Base-by-base conservation (phyloP, 1,140 invertebrate species). In the Musca domestica region DNA sequence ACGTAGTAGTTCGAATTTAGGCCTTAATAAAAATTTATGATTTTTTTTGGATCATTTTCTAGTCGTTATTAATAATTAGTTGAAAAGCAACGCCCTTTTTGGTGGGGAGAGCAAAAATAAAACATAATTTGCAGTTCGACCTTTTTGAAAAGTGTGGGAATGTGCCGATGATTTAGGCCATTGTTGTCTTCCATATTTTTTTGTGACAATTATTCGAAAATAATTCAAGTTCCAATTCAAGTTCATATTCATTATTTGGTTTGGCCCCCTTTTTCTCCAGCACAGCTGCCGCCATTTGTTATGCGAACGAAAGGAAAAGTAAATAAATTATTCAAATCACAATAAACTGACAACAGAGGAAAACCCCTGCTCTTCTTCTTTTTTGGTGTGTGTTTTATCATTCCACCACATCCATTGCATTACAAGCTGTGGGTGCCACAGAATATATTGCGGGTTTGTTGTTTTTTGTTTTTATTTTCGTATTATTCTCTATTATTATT, bases 221-320 rank as follows among this genome's bases (percentile, higher is more conserved):
- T 41, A 41, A 41, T 9, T 10, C 34, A 41, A 41, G 34, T 51
- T 19, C 20, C 12, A 61, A 15, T 61, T 61, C 56, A 61, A 61
- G 56, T 61, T 61, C 56, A 61, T 61, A 34, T 61, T 41, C 19
- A 61, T 61, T 61, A 61, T 34, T 12, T 34, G 34, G 10, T 34
- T 61, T 41, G 6, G n/a, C 9, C 34, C 0, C 10, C 22, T 20
- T 23, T 34, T 10, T 12, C 12, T 41, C 34, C 34, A 41, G 34
- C 34, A 41, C 34, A 41, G 34, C 34, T 10, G 10, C 4, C 34
- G 2, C 34, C 34, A 41, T 9, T 19, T 20, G 17, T 17, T n/a
- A n/a, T 19, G 17, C 23, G 17, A 61, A 61, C 34, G 56, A 61
- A 61, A 61, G 56, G 56, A 61, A 61, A 61, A 61, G 56, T 61